These are phyloP conservation scores for Troides oblongomaculatus DNA, from an alignment of 2,888 invertebrate species.

Conservation along the genomic window DNA sequence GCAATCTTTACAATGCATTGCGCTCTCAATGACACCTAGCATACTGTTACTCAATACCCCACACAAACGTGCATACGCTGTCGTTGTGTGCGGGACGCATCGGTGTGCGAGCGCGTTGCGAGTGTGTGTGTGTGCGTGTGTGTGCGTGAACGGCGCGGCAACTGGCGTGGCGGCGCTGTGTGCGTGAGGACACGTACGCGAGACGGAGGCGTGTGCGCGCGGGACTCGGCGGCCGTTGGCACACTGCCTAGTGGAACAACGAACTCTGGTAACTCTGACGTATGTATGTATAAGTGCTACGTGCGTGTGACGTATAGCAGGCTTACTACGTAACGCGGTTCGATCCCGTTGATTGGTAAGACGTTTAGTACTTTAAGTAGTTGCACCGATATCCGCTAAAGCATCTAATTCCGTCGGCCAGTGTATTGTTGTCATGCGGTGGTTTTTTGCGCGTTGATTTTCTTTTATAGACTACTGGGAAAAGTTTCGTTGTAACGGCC, in stretches of 20 bases:
- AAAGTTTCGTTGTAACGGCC: conserved; percentile 52
- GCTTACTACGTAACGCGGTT: conserved; percentile 49
- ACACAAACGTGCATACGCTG: conserved; percentile 34
- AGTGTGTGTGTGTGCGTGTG: conserved; percentile 40
- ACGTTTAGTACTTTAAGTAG: conserved; percentile 30
- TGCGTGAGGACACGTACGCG: conserved; percentile 41
- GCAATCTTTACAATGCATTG: conserved; percentile 44
- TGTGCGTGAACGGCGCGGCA: conserved; percentile 39
- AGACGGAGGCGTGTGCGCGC: conserved; percentile 43
- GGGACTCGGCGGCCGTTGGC: conserved; percentile 67
- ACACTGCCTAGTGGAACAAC: conserved; percentile 77
- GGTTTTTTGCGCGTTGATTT: conserved; percentile 34
- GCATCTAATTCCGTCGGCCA: conserved; percentile 31
- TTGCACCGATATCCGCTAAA: conserved; percentile 11
- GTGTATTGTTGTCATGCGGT: conserved; percentile 13
- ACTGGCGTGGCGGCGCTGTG: conserved; percentile 27
- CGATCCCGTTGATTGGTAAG: conserved; percentile 56
- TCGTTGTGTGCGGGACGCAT: conserved; percentile 37
- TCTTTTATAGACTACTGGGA: conserved; percentile 38
- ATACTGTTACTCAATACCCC: conserved; percentile 53
- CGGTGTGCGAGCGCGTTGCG: conserved; percentile 31
- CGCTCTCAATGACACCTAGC: conserved; percentile 56
- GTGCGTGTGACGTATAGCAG: conserved; percentile 46
- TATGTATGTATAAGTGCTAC: conserved; percentile 37
- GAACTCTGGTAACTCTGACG: conserved; percentile 68